Percentiles rank a stretch among this genome's conserved stretches.
These are phyloP conservation scores for Selene dorsalis DNA, from an alignment of 2,797 vertebrate genomes.

Conservation along the genomic window DNA sequence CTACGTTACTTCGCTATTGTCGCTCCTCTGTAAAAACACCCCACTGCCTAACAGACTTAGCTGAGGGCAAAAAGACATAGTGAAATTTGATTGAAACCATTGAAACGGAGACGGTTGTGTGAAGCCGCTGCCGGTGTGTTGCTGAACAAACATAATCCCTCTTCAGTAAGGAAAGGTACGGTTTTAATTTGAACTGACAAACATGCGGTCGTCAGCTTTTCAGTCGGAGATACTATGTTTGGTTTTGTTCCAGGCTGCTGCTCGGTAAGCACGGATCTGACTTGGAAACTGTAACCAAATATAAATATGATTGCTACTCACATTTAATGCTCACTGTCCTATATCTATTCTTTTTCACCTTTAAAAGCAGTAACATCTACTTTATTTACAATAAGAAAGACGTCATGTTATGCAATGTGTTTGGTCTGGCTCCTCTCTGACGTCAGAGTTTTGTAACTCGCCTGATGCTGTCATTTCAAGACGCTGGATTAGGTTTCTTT, in stretches of 20 bases:
- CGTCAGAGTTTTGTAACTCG: not conserved
- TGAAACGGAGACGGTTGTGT: accelerated
- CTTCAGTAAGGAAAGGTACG: constrained; percentile 19
- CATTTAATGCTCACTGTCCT: too few relatives aligned
- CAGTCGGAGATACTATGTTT: not conserved
- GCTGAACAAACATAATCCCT: not conserved
- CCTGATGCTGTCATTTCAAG: not conserved
- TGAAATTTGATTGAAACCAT: not conserved
- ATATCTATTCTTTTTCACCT: accelerated
- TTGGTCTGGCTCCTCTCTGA: not conserved
- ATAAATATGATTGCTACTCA: not conserved
- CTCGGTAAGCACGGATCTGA: not conserved
- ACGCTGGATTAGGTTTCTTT: too few relatives aligned
- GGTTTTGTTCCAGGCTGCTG: not conserved
- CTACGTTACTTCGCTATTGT: accelerated
- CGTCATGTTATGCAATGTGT: not conserved
- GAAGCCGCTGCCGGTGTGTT: not conserved
- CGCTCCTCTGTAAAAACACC: accelerated
- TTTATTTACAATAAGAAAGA: not conserved
- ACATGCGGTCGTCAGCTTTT: not conserved
- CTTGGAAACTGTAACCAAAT: too few relatives aligned
- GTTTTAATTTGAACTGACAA: accelerated
- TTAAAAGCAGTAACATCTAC: too few relatives aligned
- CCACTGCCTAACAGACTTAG: accelerated
- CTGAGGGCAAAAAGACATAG: accelerated